A percentile compares a stretch with the other conserved stretches of the same genome.
Conservation (phyloP, 1,140 invertebrate species). For the Drosophila kurseongensis region DNA sequence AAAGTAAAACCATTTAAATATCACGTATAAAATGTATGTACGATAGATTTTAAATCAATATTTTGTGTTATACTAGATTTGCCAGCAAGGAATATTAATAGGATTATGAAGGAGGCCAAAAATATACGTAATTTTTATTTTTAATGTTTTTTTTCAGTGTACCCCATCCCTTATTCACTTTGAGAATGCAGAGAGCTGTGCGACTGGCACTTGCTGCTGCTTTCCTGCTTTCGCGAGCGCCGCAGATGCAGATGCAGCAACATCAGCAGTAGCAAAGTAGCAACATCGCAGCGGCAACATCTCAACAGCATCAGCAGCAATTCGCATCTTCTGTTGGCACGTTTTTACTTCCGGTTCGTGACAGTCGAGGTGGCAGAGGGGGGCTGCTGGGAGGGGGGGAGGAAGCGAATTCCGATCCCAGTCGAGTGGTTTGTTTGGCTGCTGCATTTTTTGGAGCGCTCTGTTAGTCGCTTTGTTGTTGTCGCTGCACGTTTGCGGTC, state of each 20-base stretch:
- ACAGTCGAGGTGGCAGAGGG: constrained; percentile 16
- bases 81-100: too few relatives aligned
- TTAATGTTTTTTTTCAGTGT: constrained; percentile 1
- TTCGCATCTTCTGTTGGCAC: constrained; percentile 55
- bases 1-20: too few relatives aligned
- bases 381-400: constrained; percentile 12
- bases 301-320: constrained; percentile 35
- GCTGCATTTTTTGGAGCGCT: constrained; percentile 57
- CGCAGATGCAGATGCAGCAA: constrained; percentile 79
- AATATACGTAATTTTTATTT: too few relatives aligned
- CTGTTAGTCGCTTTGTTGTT: constrained; percentile 26
- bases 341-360: constrained; percentile 76
- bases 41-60: too few relatives aligned
- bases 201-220: constrained; percentile 71
- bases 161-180: constrained; percentile 3
- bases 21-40: too few relatives aligned
- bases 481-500: constrained; percentile 76
- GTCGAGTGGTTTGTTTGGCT: constrained; percentile 72
- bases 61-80: too few relatives aligned
- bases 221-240: constrained; percentile 70
- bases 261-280: constrained; percentile 50
- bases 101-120: too few relatives aligned
- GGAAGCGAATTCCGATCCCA: constrained; percentile 54
- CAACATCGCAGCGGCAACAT: constrained; percentile 42
- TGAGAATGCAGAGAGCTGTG: constrained; percentile 50